Evolutionary conservation across 2,797 vertebrate genomes (phyloP).

Genomic region (Mus caroli): DNA sequence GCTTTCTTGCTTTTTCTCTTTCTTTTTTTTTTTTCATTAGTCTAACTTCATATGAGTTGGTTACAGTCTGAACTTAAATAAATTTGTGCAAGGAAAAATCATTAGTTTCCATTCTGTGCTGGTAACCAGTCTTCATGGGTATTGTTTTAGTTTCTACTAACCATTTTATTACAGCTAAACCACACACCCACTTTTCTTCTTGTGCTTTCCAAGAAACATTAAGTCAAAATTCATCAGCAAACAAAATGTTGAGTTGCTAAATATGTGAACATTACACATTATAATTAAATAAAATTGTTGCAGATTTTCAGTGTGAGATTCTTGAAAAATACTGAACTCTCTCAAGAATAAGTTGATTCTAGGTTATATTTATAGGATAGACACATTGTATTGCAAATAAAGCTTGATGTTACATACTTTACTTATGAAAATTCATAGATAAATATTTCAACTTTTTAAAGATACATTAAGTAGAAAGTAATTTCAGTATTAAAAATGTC

Average conservation of each 20-base stretch:
- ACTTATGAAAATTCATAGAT: conserved; percentile 46
- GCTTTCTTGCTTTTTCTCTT: too few relatives aligned
- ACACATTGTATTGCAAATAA: conserved; percentile 81
- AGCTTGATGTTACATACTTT: conserved; percentile 62
- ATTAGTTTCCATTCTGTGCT: not conserved
- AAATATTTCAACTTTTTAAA: conserved; percentile 77
- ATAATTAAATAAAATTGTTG: not conserved
- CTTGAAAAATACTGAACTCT: conserved; percentile 25
- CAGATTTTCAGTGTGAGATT: conserved; percentile 51
- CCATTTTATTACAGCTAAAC: conserved; percentile 8
- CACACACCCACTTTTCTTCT: not conserved
- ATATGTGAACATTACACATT: not conserved
- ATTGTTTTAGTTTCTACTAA: conserved; percentile 14
- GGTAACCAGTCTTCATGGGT: not conserved
- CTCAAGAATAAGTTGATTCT: conserved; percentile 54
- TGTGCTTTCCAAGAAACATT: not conserved
- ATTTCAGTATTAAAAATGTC: conserved; percentile 83
- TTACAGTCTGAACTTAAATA: not conserved
- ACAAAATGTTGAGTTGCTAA: not conserved
- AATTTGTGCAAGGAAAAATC: not conserved
- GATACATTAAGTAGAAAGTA: conserved; percentile 65
- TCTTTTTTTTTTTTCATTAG: not conserved
- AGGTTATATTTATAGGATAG: conserved; percentile 76
- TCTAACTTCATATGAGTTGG: not conserved
- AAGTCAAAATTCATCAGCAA: not conserved